Evolutionary conservation across 2,797 vertebrate genomes (phyloP), one percentile per base, ranked within the genome.

Genomic region (Halcyon smyrnensis): DNA sequence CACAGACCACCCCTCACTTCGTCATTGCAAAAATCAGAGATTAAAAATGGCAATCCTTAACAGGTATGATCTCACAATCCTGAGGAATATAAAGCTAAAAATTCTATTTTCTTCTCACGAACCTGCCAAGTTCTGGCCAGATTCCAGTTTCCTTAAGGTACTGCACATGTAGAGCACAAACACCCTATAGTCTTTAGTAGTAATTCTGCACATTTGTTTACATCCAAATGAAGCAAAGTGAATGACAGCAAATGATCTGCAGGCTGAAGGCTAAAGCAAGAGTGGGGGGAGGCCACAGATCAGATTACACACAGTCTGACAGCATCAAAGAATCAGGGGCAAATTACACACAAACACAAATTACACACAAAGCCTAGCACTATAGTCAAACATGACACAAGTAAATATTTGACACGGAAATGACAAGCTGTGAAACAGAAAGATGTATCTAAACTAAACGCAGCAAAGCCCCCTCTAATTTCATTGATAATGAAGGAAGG

Each of bases 261-360:
- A 83, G 46, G 7, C 53, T 43, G 27, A 30, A 75, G 78, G 39
- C 69, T 39, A 68, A 81, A 87, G 73, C 67, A 46, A 75, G 70
- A 76, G 62, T 9, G 3, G 50, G 37, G 32, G 39, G 14, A 71
- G 93, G 79, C 9, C 76, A 64, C 39, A 34, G 37, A 70, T 60
- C 63, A 48, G 16, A 9, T 64, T 14, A 24, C 67, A 73, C 34
- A 79, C 50, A 27, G 18, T 65, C 81, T 91, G 88, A 83, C 84
- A 93, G 68, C 84, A 80, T 4, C 83, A 50, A 64, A 90, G 82
- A 84, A 77, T 56, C 73, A 48, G 68, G 39, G 76, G 75, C 67
- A 87, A 90, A 91, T 84, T 79, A 87, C 8, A 84, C 53, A 63
- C 56, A 88, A 48, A 41, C n/a, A 90, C n/a, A 83, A 79, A 79